Conservation (phyloP, 2,797 vertebrate species). For the Lacerta viridis region DNA sequence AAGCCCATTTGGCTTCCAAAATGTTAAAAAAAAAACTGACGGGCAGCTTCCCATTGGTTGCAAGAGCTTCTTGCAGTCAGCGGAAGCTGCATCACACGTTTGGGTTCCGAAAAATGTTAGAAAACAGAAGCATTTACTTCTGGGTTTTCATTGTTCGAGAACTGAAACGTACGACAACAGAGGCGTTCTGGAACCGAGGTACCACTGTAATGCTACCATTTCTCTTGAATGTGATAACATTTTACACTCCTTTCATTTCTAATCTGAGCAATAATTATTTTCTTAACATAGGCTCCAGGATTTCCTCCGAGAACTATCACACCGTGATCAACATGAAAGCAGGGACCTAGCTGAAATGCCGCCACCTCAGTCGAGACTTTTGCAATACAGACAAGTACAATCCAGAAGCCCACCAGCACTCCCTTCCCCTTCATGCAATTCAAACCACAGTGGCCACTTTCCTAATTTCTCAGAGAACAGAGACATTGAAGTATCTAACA, state of each 20-base stretch:
- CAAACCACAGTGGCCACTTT: slow-evolving; percentile 87
- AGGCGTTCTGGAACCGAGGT: no score
- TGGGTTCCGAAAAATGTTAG: accelerated
- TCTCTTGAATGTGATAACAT: slow-evolving; percentile 46
- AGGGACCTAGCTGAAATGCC: slow-evolving; percentile 92
- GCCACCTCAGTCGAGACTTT: slow-evolving; percentile 96
- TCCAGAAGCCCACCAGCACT: slow-evolving; percentile 90
- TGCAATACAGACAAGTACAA: slow-evolving; percentile 96
- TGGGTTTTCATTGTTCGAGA: accelerated
- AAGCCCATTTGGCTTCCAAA: no score
- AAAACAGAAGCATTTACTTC: no score
- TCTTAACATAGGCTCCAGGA: slow-evolving; percentile 89
- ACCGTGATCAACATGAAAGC: slow-evolving; percentile 89
- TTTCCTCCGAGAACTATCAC: slow-evolving; percentile 91
- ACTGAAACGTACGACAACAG: no score
- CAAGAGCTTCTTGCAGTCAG: no score
- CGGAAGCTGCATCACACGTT: accelerated
- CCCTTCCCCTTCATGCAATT: slow-evolving; percentile 86
- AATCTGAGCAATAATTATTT: slow-evolving; percentile 8
- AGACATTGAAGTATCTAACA: slow-evolving; percentile 87
- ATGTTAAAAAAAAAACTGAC: no score
- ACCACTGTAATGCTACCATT: slow-evolving; percentile 14
- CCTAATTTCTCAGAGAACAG: slow-evolving; percentile 86
- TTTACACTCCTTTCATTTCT: slow-evolving; percentile 38
- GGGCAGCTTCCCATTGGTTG: no score